Conservation (phyloP, 1,140 invertebrate genomes). For the Batillaria attramentaria region DNA sequence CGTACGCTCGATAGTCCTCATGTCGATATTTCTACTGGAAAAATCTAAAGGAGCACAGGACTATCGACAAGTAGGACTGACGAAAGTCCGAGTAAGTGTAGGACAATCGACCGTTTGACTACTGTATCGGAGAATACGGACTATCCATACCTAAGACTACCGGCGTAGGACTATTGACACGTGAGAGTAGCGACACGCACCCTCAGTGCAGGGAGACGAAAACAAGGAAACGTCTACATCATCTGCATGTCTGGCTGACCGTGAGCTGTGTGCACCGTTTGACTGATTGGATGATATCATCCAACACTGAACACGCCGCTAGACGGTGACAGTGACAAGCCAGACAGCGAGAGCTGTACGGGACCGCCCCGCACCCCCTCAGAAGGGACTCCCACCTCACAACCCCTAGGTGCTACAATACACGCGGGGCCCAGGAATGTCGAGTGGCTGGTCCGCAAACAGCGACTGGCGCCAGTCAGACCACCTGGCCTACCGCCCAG, state of each 20-base stretch:
- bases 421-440: conserved; percentile 13
- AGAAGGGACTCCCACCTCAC: neutral
- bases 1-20: too few relatives aligned
- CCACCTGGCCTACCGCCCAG: conserved; percentile 35
- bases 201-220: too few relatives aligned
- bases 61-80: too few relatives aligned
- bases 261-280: neutral
- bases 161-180: too few relatives aligned
- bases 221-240: too few relatives aligned
- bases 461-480: conserved; percentile 30
- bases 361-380: neutral
- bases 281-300: neutral
- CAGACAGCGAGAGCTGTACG: neutral
- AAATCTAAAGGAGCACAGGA: too few relatives aligned
- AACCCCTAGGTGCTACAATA: neutral
- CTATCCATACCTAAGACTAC: too few relatives aligned
- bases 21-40: too few relatives aligned
- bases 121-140: too few relatives aligned
- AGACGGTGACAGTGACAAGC: neutral
- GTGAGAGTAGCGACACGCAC: too few relatives aligned
- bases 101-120: too few relatives aligned
- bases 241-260: neutral
- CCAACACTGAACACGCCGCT: neutral
- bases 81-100: too few relatives aligned
- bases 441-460: conserved; percentile 32